Conservation (phyloP, 2,888 invertebrate species). For the Caenorhabditis sp. region DNA sequence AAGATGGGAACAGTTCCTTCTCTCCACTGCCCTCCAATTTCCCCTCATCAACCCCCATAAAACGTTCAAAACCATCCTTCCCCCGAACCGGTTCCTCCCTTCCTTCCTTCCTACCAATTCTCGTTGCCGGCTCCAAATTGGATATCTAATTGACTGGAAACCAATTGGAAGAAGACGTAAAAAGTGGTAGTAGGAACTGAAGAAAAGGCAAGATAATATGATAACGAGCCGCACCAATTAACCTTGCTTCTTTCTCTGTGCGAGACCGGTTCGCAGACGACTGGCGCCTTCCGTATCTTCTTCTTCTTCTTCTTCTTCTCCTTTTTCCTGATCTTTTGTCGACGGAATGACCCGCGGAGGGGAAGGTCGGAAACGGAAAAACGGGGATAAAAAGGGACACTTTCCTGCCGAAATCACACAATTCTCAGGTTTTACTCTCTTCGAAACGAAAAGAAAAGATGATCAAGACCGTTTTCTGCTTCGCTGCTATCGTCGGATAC, state of each 20-base stretch:
- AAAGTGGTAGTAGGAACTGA: neutral
- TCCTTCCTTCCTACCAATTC: constrained; percentile 37
- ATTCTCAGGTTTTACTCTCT: no score
- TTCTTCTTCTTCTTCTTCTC: constrained; percentile 9
- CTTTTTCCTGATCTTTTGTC: constrained; percentile 39
- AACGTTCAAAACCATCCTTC: no score
- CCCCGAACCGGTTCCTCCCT: neutral
- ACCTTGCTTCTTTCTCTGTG: no score
- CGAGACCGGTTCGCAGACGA: constrained; percentile 50
- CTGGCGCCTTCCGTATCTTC: constrained; percentile 45
- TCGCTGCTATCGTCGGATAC: constrained; percentile 22
- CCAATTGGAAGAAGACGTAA: neutral
- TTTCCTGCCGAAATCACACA: no score
- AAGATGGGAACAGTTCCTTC: no score
- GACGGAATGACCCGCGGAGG: constrained; percentile 38
- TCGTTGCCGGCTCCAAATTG: constrained; percentile 27
- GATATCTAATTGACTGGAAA: constrained; percentile 47
- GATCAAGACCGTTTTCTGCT: constrained; percentile 28
- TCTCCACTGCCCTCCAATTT: no score
- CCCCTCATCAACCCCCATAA: no score
- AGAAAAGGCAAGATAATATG: constrained; percentile 24
- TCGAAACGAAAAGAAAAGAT: no score
- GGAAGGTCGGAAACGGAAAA: neutral
- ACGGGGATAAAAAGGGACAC: neutral
- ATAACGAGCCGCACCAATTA: constrained; percentile 28